Percentiles rank a stretch among this genome's conserved stretches.
Conservation (phyloP, 1,140 invertebrate genomes). For the Grapholita molesta region DNA sequence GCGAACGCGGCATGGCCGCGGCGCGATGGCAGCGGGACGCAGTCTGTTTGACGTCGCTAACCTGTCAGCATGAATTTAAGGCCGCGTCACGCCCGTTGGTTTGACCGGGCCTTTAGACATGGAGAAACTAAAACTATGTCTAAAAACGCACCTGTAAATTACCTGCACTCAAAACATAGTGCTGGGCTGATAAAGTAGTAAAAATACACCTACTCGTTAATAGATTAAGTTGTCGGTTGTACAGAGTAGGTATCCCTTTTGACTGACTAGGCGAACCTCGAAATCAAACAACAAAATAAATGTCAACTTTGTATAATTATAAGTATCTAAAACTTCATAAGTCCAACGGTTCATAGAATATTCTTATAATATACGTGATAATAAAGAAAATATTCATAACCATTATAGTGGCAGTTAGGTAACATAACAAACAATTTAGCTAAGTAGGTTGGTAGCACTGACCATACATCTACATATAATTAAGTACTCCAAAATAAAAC, state of each 20-base stretch:
- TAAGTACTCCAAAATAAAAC: neutral
- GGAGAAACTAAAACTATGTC: no score
- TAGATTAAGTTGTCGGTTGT: no score
- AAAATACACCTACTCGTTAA: no score
- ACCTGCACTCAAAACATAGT: no score
- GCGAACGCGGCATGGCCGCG: no score
- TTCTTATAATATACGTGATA: neutral
- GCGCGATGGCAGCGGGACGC: no score
- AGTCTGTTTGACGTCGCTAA: no score
- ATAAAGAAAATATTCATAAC: neutral
- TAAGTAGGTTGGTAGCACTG: neutral
- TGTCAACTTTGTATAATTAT: neutral
- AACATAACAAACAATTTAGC: neutral
- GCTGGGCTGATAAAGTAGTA: no score
- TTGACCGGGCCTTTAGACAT: no score
- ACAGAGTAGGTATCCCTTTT: neutral
- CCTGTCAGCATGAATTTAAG: no score
- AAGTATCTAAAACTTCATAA: constrained; percentile 1
- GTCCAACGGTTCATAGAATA: neutral
- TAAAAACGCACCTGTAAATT: no score
- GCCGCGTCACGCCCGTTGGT: no score
- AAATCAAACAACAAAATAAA: neutral
- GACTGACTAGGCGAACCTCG: neutral
- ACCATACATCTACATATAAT: neutral
- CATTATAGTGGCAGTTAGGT: neutral